These are phyloP conservation scores for Halocynthia roretzi DNA, from an alignment of 23 tunicate genomes.

Conservation along the genomic window DNA sequence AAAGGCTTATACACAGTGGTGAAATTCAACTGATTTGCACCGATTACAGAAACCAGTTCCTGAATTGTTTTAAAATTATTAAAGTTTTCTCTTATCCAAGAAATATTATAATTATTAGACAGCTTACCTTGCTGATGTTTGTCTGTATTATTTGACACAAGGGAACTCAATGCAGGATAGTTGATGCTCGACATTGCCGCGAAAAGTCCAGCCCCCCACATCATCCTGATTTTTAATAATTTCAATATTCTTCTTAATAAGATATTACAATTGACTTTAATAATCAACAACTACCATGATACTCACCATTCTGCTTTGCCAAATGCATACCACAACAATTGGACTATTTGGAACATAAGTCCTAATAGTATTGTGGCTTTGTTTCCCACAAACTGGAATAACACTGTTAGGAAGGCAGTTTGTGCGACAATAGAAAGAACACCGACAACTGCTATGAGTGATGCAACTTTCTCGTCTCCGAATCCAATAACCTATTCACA, in stretches of 20 bases:
- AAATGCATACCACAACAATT: constrained; percentile 68
- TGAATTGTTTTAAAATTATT: too few species aligned
- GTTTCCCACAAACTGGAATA: constrained; percentile 70
- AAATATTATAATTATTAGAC: neutral
- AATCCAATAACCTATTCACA: constrained; percentile 82
- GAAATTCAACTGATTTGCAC: neutral
- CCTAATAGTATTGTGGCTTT: constrained; percentile 70
- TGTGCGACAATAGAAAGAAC: constrained; percentile 84
- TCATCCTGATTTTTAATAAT: constrained; percentile 33
- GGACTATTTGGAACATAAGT: constrained; percentile 74
- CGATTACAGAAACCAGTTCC: too few species aligned
- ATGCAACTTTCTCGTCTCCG: constrained; percentile 81
- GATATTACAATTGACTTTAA: neutral
- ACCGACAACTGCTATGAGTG: constrained; percentile 92
- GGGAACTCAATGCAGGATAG: constrained; percentile 82
- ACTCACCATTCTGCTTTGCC: constrained; percentile 83
- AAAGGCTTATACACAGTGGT: neutral
- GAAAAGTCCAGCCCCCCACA: constrained; percentile 92
- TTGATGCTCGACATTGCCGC: constrained; percentile 86
- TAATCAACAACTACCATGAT: too few species aligned
- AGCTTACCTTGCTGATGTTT: constrained; percentile 78
- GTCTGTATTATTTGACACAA: constrained; percentile 68
- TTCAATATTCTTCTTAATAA: neutral
- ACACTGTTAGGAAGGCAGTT: constrained; percentile 68
- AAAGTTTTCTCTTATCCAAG: neutral